Evolutionary conservation across 1,140 invertebrate genomes (phyloP), one percentile per base, ranked within the genome.

Genomic region (Drosophila kikkawai): DNA sequence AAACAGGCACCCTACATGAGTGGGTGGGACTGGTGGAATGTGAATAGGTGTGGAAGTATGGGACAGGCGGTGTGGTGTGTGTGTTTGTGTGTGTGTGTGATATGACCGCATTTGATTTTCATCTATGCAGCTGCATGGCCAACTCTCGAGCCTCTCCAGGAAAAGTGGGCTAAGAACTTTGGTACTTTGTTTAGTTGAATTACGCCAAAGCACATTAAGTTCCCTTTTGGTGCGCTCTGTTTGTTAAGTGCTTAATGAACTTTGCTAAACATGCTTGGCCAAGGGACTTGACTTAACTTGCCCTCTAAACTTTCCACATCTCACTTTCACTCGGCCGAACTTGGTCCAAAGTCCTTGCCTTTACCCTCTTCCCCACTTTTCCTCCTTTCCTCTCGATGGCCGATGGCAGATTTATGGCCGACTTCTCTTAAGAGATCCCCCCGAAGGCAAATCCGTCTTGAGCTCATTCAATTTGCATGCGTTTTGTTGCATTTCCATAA

Each of bases 211-310:
- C 75, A 61, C 56, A 78, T 78, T 78, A 78, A 55, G 75, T 55
- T 69, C 48, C 65, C 50, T 65, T 55, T 47, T 34, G 44, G 69
- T 73, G 32, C 74, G 75, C 75, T 78, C 75, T 78, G 66, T 71
- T 79, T 79, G 75, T 58, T 79, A 64, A 79, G 66, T 79, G 76
- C 76, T 79, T 79, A 79, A 79, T 79, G 75, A 79, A 79, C 75
- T 79, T 78, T 79, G 53, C 75, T 79, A 63, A 79, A 79, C 58
- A 50, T 55, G 55, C 65, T 78, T 69, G 64, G 64, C 56, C 74
- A 39, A 22, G 47, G 11, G 74, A 57, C 59, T 73, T 74, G 68
- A 74, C 70, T 74, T 76, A 50, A 68, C 63, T 77, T 78, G 75
- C 48, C 75, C 75, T 70, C 39, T 68, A 74, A 75, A 75, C 71